A percentile compares a stretch with the other conserved stretches of the same genome.
Conservation (phyloP, 2,797 vertebrate species). For the Myioborus melanocephalus region DNA sequence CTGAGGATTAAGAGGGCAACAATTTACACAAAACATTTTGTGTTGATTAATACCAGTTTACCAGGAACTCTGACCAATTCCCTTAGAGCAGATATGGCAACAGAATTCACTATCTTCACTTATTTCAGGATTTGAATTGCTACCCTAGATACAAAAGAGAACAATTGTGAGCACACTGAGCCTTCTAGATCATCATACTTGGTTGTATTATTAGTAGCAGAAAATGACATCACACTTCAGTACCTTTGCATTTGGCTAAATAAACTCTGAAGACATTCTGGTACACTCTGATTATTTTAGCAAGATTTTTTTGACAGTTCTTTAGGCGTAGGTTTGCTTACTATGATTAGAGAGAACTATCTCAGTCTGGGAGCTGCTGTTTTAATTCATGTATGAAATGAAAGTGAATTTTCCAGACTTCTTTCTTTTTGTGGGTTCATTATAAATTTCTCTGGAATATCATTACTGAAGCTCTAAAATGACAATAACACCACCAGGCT, state of each 20-base stretch:
- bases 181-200: neutral
- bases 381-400: constrained; percentile 8
- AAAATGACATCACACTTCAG: neutral
- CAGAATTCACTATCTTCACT: neutral
- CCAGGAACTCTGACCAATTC: neutral
- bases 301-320: constrained; percentile 23
- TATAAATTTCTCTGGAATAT: constrained; percentile 12
- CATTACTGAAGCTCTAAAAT: neutral
- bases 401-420: neutral
- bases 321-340: constrained; percentile 3
- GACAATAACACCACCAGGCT: neutral
- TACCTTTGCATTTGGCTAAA: neutral
- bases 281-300: neutral
- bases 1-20: neutral
- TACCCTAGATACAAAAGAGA: neutral
- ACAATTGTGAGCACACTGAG: neutral
- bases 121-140: neutral
- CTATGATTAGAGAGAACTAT: neutral
- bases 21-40: neutral
- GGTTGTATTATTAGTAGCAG: neutral
- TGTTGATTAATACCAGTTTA: neutral
- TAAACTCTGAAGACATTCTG: neutral
- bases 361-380: neutral
- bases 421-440: neutral
- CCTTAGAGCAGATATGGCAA: neutral